phyloP scores from a whole-genome alignment of 2,797 vertebrate species.

The Sciaenops ocellatus region DNA sequence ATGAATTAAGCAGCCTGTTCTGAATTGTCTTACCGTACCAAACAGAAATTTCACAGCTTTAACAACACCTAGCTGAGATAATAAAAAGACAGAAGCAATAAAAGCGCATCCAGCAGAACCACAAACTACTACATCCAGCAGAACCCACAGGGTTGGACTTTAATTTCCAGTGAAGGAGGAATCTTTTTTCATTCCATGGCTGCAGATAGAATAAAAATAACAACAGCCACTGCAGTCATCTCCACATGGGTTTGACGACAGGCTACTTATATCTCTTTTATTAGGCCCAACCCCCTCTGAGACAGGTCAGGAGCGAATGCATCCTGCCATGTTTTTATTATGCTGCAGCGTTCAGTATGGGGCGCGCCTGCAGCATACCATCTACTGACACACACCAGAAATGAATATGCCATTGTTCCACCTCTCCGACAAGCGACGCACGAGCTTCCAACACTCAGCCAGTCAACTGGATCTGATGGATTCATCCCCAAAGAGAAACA shows the following conservation, averaged over 20 bases:
- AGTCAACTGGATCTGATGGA: constrained; percentile 57
- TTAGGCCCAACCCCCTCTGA: constrained; percentile 58
- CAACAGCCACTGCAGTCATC: constrained; percentile 54
- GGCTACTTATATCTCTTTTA: constrained; percentile 76
- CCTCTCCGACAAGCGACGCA: constrained; percentile 26
- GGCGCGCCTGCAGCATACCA: constrained; percentile 34
- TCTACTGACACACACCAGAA: constrained; percentile 39
- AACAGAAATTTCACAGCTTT: constrained; percentile 21
- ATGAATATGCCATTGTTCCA: constrained; percentile 55
- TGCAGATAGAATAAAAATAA: constrained; percentile 60
- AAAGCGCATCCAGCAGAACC: constrained; percentile 26
- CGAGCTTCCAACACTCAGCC: constrained; percentile 12
- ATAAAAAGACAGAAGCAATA: constrained; percentile 65
- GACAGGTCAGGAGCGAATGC: constrained; percentile 58
- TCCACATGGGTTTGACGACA: constrained; percentile 62
- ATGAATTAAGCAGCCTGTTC: constrained; percentile 11
- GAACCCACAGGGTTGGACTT: constrained; percentile 45
- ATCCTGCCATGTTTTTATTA: constrained; percentile 67
- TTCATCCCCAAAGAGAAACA: constrained; percentile 50
- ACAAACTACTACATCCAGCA: constrained; percentile 36
- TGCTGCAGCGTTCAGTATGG: constrained; percentile 32
- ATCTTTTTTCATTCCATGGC: constrained; percentile 61
- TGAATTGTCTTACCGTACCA: constrained; percentile 3
- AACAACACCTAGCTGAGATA: constrained; percentile 32
- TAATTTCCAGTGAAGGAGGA: constrained; percentile 59